Evolutionary conservation across 2,113 vertebrate species (phyloP).

Genomic region (Ceyx margarethae): DNA sequence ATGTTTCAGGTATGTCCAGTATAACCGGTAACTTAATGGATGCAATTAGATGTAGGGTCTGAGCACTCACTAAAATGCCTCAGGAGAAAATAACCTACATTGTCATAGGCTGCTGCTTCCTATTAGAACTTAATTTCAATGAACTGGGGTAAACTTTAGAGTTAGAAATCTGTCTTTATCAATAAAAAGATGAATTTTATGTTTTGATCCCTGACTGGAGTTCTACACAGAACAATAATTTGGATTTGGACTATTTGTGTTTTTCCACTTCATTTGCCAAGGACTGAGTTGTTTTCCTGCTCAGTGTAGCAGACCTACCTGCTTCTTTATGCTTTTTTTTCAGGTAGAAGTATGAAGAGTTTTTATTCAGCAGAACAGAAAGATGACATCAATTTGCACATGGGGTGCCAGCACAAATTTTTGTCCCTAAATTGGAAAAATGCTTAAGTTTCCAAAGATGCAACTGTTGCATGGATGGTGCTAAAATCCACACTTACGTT

Average conservation of each 20-base stretch:
- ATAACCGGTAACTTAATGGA: background rate
- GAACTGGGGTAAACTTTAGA: background rate
- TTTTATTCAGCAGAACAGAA: background rate
- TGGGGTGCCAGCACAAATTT: background rate
- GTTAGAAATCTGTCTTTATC: background rate
- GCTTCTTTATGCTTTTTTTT: background rate
- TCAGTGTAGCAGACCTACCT: background rate
- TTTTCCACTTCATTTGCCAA: background rate
- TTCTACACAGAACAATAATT: background rate
- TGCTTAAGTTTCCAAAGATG: background rate
- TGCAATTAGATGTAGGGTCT: background rate
- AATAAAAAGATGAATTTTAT: background rate
- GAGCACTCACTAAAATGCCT: background rate
- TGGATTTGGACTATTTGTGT: background rate
- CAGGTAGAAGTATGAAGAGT: background rate
- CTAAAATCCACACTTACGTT: background rate
- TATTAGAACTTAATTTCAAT: background rate
- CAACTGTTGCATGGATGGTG: background rate
- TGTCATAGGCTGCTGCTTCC: background rate
- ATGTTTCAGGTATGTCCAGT: background rate
- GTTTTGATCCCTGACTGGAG: background rate
- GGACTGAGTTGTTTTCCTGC: background rate
- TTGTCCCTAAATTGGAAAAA: background rate
- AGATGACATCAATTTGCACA: background rate
- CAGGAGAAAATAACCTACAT: background rate